Evolutionary conservation across 2,888 invertebrate genomes (phyloP), one percentile per base, ranked within the genome.

Genomic region (Phasia obesa): DNA sequence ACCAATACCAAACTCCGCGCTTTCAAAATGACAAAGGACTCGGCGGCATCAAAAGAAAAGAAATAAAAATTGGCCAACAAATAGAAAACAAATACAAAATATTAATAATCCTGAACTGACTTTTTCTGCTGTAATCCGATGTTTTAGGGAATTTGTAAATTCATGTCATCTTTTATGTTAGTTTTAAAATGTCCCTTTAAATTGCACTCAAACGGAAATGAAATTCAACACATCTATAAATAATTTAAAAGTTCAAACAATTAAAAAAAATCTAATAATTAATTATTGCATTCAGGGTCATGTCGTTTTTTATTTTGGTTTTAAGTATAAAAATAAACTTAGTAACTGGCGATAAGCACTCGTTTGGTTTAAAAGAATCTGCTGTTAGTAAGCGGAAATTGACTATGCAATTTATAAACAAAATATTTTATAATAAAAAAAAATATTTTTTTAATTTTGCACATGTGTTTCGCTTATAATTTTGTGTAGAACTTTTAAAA

Each of bases 151-250:
- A 25, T 27, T 69, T 23, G 4, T 15, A 13, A 70, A 38, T 59
- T 38, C 15, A 38, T 47, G 35, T 42, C 38, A 38, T 38, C 7
- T 15, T 47, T 21, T 65, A n/a, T 31, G 15, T 17, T 47, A 49
- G n/a, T 75, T 57, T 57, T 38, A 57, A n/a, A n/a, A n/a, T n/a
- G n/a, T n/a, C n/a, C n/a, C n/a, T n/a, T 62, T 42, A 19, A 15
- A 51, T 49, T 35, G 19, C 35, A 35, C 9, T 27, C 23, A 23
- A 80, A 67, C 74, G 80, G 80, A 80, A 80, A 75, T 64, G 31
- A 55, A 80, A 57, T 62, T 31, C 47, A 75, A 64, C 55, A 70
- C 74, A 69, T 69, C 25, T 62, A 74, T 69, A 80, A 69, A 74
- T 69, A 60, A 57, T 75, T 65, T 9, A 55, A 60, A 49, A 62